Base-by-base conservation (phyloP, 2,888 invertebrate species). In the Hydroisotoma schaefferi region DNA sequence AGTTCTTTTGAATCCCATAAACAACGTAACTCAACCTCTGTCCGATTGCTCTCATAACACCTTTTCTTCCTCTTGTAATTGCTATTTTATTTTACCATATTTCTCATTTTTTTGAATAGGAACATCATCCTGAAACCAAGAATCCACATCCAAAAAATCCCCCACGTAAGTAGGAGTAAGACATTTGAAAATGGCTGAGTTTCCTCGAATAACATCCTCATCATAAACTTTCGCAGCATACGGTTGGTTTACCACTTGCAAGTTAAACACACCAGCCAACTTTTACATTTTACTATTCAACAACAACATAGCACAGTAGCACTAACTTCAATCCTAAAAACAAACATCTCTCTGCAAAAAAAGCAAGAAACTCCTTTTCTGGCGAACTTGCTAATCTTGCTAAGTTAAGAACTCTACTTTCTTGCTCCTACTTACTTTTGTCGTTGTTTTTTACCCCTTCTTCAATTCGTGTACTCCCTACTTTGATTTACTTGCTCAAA, bases 121-220 rank as follows among this genome's bases (percentile, higher is more conserved):
- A 12, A 58, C 85, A 73, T 82, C 80, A 73, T 85, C 85, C 74
- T 85, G 83, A 70, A 85, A 83, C 86, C 86, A 87, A 47, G 84
- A 82, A 70, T 85, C 85, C 58, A 87, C 84, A 48, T 79, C 80
- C 52, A 87, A 85, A 76, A 85, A 87, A 79, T 87, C 87, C 57
- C 85, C 84, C 57, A 87, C 85, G 77, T 85, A 87, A 67, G 85
- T 85, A 4, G 87, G 87, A 66, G 87, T 85, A 69, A 84, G 84
- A 79, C 86, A 87, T 76, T 86, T 87, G 62, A 87, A 76, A 57
- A 87, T 82, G 1, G 85, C 86, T 37, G 85, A 82, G 78, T 87
- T 87, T 64, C 86, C 86, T 59, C 84, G 80, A 72, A 87, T 87
- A 55, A 86, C 86, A 77, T 86, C 86, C 76, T 87, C 86, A 72